Base-by-base conservation (phyloP, 2,113 vertebrate genomes). In the Ceuthmochares aereus region DNA sequence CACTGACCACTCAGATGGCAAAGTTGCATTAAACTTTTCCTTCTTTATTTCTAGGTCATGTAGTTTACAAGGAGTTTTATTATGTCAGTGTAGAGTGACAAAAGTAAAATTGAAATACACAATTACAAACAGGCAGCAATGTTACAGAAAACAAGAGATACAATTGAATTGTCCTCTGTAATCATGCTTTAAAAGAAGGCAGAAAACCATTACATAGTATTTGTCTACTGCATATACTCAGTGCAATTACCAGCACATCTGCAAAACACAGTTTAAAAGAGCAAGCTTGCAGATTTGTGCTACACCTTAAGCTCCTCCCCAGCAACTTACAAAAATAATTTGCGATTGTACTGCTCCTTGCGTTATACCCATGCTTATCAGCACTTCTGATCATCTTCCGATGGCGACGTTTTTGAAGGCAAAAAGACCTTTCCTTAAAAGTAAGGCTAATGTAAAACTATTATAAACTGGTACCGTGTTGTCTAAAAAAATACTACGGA, bases 11-110 rank as follows among this genome's bases (percentile, higher is more conserved):
- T 69, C 76, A 2, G 18, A 52, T 59, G 59, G 72, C 79, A 88
- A 51, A 6, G 55, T 37, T 45, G 74, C 75, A 94, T 89, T 84
- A 74, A 87, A 95, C 78, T 49, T 91, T 29, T 93, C 79, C 85
- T 92, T 96, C 97, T 97, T 98, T 98, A 98, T 98, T 97, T 98
- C 97, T 95, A 97, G 96, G 97, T 97, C 95, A 94, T 2, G 56
- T 97, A 97, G 96, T 95, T 97, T 98, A 97, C 97, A 98, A 96
- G 97, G 94, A 96, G 91, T 95, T 97, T 97, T 81, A 74, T 66
- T 40, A 83, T 2, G 37, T 84, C 29, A 58, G 70, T 97, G 92
- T 87, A 96, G 94, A 97, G 96, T 97, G 95, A 98, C 97, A 98
- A 96, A 98, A 98, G 95, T 96, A 97, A 98, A 96, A 93, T 87